Evolutionary conservation across 2,797 vertebrate species (phyloP).

Genomic region (Austrolebias charrua): DNA sequence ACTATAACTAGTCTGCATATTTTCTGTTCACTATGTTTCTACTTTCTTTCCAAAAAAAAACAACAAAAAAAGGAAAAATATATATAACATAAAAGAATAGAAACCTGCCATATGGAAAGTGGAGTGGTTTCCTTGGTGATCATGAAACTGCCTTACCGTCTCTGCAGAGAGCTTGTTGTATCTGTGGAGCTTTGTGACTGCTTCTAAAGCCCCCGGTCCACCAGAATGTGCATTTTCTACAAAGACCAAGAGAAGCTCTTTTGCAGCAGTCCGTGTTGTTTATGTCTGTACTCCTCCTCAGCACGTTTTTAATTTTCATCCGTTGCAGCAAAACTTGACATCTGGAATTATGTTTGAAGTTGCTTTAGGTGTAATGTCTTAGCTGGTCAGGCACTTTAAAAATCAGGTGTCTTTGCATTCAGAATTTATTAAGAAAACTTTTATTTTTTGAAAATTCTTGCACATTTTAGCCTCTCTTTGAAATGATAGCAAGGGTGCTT

Average conservation of each 20-base stretch:
- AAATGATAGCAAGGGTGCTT: slow-evolving; percentile 64
- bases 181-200: slow-evolving; percentile 77
- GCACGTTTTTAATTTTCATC: slow-evolving; percentile 73
- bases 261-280: slow-evolving; percentile 87
- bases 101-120: slow-evolving; percentile 77
- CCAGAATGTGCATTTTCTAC: slow-evolving; percentile 81
- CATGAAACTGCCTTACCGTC: slow-evolving; percentile 81
- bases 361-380: slow-evolving; percentile 69
- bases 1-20: slow-evolving; percentile 65
- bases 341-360: slow-evolving; percentile 74
- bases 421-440: slow-evolving; percentile 69
- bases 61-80: slow-evolving; percentile 8
- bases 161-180: slow-evolving; percentile 78
- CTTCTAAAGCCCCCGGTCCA: slow-evolving; percentile 69
- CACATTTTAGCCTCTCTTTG: slow-evolving; percentile 72
- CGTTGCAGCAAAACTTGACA: slow-evolving; percentile 81
- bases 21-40: slow-evolving; percentile 65
- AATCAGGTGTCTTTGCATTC: slow-evolving; percentile 68
- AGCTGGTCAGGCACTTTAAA: slow-evolving; percentile 71
- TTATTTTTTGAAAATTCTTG: slow-evolving; percentile 77
- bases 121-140: slow-evolving; percentile 75
- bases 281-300: slow-evolving; percentile 80
- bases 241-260: slow-evolving; percentile 75
- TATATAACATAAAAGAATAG: slow-evolving; percentile 24
- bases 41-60: slow-evolving; percentile 60